Base-by-base conservation (phyloP, 2,797 vertebrate species). In the Leucoraja ocellata region DNA sequence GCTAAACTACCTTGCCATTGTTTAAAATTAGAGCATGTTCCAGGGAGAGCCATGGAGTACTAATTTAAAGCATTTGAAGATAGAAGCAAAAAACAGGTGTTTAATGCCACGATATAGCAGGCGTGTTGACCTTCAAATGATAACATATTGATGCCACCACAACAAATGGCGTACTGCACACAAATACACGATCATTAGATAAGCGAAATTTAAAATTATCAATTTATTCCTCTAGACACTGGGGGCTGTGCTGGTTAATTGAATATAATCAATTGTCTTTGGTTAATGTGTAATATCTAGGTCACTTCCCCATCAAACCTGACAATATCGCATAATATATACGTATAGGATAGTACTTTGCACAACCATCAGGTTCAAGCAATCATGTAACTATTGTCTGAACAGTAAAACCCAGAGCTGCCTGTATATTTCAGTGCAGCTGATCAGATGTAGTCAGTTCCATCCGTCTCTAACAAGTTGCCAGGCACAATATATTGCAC, bases 251-350 rank as follows among this genome's bases (percentile, higher is more conserved):
- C 90, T 58, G 90, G 71, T 58, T 92, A 92, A 92, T 92, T 74
- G 68, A 76, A 13, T 92, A 54, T 92, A 91, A 91, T 73, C 90
- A 91, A 91, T 74, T 92, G 68, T 92, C 73, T 58, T 21, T 92
- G 90, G 71, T 16, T 92, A 16, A 46, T 74, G 39, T 76, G 25
- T 58, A 21, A 54, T 54, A 92, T 91, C 36, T 91, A 74, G 32
- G 71, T 74, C 25, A 6, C 39, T 25, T 76, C 73, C 71, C 76
- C 54, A 92, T 58, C 46, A 68, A 88, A 88, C n/a, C 63, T 88
- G 84, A 88, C 84, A 68, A 65, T 65, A 68, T 68, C 4, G 46
- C 46, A 54, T 54, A 54, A 54, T 68, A 78, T 13, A 32, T 71
- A 54, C 46, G 46, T 54, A 18, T 68, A 65, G n/a, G 65, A 32